Percentiles rank a stretch among this genome's conserved stretches.
Evolutionary conservation across 2,888 invertebrate species (phyloP).

Genomic region (Sclerodermus sp.): DNA sequence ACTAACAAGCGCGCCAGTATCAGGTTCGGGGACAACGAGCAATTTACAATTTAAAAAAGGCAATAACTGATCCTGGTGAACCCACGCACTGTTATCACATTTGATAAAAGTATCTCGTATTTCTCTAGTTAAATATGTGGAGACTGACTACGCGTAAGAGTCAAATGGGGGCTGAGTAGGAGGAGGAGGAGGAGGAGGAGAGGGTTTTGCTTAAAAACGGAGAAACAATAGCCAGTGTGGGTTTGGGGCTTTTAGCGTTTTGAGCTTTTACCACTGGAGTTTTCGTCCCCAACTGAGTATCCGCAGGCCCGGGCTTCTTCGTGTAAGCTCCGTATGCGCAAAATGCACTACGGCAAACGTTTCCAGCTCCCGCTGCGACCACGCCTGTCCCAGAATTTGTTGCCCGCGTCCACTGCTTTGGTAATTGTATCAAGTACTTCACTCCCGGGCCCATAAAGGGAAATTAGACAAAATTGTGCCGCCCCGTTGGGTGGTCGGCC

Average conservation of each 20-base stretch:
- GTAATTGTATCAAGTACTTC: conserved; percentile 35
- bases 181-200: too few species aligned
- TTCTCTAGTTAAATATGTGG: conserved; percentile 30
- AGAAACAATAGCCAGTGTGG: too few species aligned
- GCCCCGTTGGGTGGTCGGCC: not conserved
- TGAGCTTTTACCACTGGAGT: conserved; percentile 32
- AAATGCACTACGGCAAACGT: too few species aligned
- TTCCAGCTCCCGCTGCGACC: conserved; percentile 6
- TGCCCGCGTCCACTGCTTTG: conserved; percentile 23
- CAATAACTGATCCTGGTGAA: too few species aligned
- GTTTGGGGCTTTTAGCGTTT: conserved; percentile 45
- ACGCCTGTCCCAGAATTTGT: conserved; percentile 32
- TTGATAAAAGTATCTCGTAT: conserved; percentile 30
- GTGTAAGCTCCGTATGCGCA: too few species aligned
- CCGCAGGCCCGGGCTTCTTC: too few species aligned
- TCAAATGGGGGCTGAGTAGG: too few species aligned
- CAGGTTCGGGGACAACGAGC: not conserved
- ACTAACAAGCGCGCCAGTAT: too few species aligned
- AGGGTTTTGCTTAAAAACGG: not conserved
- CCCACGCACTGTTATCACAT: too few species aligned
- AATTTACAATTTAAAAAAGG: conserved; percentile 1
- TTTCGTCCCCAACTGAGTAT: conserved; percentile 2
- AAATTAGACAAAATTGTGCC: conserved; percentile 21
- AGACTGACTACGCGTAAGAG: too few species aligned
- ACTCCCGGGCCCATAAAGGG: conserved; percentile 18